These are phyloP conservation scores for Mimachlamys varia DNA, from an alignment of 2,888 invertebrate species.

Conservation along the genomic window DNA sequence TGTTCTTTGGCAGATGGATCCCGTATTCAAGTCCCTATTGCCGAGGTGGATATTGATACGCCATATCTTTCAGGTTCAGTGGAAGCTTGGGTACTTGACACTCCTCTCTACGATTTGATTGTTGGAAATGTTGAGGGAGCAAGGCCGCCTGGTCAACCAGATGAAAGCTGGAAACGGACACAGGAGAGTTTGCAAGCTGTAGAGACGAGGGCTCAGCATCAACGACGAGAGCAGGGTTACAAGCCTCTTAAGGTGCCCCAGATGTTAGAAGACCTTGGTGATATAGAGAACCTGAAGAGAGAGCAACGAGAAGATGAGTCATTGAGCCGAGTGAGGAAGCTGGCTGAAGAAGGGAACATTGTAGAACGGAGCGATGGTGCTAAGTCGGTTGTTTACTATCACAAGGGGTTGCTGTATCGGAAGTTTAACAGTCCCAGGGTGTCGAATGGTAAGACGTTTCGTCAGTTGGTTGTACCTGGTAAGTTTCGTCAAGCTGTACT, in stretches of 20 bases:
- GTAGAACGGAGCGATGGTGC: conserved; percentile 20
- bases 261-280: background rate
- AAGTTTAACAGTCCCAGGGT: conserved; percentile 34
- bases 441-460: background rate
- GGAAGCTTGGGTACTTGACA: conserved; percentile 52
- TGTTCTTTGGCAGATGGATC: conserved; percentile 51
- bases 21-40: conserved; percentile 41
- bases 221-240: background rate
- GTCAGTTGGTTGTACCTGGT: background rate
- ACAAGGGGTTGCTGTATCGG: background rate
- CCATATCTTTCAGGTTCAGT: conserved; percentile 50
- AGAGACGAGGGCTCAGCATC: conserved; percentile 37
- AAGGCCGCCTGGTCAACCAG: background rate
- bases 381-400: background rate
- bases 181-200: background rate
- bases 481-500: conserved; percentile 28
- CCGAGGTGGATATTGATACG: conserved; percentile 47
- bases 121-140: conserved; percentile 49
- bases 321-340: background rate
- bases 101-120: conserved; percentile 53
- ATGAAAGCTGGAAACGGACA: background rate
- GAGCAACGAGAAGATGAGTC: conserved; percentile 15
- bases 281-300: background rate
- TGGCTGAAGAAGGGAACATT: background rate
- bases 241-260: conserved; percentile 28